These are phyloP conservation scores for Cephus nigrinus DNA, from an alignment of 2,888 invertebrate species.

Conservation along the genomic window DNA sequence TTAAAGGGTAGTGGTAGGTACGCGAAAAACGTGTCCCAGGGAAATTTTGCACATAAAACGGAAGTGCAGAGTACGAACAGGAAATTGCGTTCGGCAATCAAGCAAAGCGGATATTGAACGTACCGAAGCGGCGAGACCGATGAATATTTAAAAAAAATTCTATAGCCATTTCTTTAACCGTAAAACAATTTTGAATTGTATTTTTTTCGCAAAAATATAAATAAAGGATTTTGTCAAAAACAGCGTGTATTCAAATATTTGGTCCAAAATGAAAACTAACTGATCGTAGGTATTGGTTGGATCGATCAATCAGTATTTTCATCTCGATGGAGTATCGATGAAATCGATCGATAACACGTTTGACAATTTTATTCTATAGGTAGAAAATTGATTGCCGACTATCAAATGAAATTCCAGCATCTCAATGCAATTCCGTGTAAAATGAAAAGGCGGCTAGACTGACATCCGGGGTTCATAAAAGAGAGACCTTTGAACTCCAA, in stretches of 20 bases:
- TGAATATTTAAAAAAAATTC: background rate
- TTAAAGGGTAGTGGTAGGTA: background rate
- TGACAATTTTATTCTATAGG: slow-evolving; percentile 13
- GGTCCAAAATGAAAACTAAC: background rate
- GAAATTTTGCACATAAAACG: background rate
- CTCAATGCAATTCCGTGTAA: background rate
- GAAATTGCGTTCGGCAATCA: slow-evolving; percentile 60
- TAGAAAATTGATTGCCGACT: slow-evolving; percentile 22
- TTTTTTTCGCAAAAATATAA: slow-evolving; percentile 9
- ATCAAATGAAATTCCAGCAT: background rate
- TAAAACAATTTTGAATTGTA: background rate
- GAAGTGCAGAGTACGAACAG: slow-evolving; percentile 28
- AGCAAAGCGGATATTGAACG: slow-evolving; percentile 54
- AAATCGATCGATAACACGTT: slow-evolving; percentile 3
- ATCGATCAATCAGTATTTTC: background rate
- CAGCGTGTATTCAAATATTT: background rate
- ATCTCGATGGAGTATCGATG: background rate
- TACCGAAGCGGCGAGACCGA: slow-evolving; percentile 12
- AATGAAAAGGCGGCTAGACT: background rate
- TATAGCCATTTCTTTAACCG: background rate
- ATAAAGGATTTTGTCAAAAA: background rate
- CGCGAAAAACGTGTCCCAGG: background rate
- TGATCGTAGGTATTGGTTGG: background rate
- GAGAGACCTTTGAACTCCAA: background rate
- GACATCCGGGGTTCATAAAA: background rate